A percentile compares a stretch with the other conserved stretches of the same genome.
Evolutionary conservation across 2,888 invertebrate species (phyloP).

Genomic region (Erannis defoliaria): DNA sequence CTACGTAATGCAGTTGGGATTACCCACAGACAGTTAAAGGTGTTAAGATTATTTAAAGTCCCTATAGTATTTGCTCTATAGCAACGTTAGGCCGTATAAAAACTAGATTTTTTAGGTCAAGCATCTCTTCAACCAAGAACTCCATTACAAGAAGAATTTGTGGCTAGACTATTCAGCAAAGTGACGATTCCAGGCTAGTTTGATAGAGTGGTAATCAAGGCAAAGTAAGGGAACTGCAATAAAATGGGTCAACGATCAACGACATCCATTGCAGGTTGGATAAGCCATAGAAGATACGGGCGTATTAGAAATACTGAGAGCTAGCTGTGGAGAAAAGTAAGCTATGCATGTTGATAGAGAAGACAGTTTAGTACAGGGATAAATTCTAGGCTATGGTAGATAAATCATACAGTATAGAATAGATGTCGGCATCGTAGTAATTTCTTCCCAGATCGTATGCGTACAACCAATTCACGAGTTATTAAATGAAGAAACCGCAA

Average conservation of each 20-base stretch:
- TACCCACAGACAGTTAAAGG: neutral
- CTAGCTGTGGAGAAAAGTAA: neutral
- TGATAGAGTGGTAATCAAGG: neutral
- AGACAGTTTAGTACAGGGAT: neutral
- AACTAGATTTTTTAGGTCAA: neutral
- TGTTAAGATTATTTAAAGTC: neutral
- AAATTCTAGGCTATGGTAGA: slow-evolving; percentile 8
- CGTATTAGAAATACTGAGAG: too few relatives aligned
- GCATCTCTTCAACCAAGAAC: too few relatives aligned
- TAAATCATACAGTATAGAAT: slow-evolving; percentile 12
- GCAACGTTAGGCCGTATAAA: neutral
- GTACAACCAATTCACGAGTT: slow-evolving; percentile 36
- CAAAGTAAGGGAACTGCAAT: too few relatives aligned
- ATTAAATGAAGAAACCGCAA: slow-evolving; percentile 60
- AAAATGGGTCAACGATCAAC: neutral
- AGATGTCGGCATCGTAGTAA: slow-evolving; percentile 39
- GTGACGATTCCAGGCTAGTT: too few relatives aligned
- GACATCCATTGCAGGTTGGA: neutral
- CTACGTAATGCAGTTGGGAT: neutral
- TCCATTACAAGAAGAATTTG: too few relatives aligned
- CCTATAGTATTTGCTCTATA: too few relatives aligned
- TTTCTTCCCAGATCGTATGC: slow-evolving; percentile 40
- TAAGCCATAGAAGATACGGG: too few relatives aligned
- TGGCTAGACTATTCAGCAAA: too few relatives aligned
- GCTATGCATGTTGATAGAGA: neutral